Evolutionary conservation across 2,797 vertebrate species (phyloP).

Genomic region (Falco peregrinus): DNA sequence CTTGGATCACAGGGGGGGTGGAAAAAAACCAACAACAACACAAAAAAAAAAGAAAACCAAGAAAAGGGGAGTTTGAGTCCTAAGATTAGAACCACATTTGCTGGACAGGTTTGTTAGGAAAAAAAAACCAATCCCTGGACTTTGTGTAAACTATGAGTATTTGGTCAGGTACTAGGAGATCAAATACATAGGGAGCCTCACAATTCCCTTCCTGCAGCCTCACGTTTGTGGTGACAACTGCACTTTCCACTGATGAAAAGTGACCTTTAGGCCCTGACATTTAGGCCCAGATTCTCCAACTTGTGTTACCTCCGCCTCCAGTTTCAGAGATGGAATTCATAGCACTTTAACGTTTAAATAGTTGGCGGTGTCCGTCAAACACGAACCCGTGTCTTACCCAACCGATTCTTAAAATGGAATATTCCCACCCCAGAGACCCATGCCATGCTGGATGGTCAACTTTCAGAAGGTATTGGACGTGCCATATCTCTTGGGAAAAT

Average conservation of each 20-base stretch:
- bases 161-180: not conserved
- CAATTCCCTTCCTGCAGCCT: not conserved
- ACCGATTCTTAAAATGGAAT: conserved; percentile 46
- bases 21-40: not conserved
- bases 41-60: not conserved
- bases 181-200: not conserved
- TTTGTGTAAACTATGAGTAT: not conserved
- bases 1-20: not conserved
- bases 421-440: not conserved
- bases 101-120: not conserved
- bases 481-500: not conserved
- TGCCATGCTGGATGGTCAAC: conserved; percentile 8
- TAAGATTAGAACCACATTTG: not conserved
- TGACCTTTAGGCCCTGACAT: conserved; percentile 59
- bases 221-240: conserved; percentile 34
- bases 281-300: conserved; percentile 41
- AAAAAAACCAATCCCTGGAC: not conserved
- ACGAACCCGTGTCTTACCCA: not conserved
- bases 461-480: not conserved
- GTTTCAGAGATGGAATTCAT: conserved; percentile 59
- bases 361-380: conserved; percentile 11
- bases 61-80: not conserved
- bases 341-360: conserved; percentile 22
- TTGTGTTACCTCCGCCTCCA: conserved; percentile 53
- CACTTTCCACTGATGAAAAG: conserved; percentile 4